Evolutionary conservation across 2,113 vertebrate genomes (phyloP).

Genomic region (Oenanthe melanoleuca): DNA sequence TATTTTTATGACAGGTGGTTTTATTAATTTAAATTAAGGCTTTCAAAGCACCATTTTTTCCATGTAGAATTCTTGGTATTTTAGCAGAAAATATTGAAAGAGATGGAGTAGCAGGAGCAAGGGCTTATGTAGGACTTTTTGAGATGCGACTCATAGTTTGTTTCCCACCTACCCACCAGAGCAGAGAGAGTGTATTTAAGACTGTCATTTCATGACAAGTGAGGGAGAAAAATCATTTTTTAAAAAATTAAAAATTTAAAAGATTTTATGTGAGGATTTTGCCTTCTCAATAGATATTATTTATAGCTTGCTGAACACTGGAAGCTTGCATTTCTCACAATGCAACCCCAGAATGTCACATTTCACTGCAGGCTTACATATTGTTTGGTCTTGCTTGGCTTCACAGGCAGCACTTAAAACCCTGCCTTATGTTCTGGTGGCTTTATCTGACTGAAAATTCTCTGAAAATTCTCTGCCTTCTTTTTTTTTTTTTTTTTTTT

Average conservation of each 20-base stretch:
- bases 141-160: neutral
- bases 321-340: neutral
- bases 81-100: neutral
- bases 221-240: fast-evolving
- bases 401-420: neutral
- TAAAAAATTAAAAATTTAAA: neutral
- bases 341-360: neutral
- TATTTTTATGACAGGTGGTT: neutral
- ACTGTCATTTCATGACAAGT: neutral
- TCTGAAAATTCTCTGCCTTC: neutral
- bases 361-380: neutral
- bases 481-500: neutral
- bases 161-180: neutral
- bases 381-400: neutral
- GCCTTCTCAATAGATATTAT: neutral
- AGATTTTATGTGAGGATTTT: neutral
- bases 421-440: neutral
- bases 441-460: neutral
- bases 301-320: neutral
- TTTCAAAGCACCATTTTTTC: neutral
- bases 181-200: neutral
- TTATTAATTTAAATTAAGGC: neutral
- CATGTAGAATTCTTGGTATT: neutral
- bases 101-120: neutral
- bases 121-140: neutral